Percentiles rank a stretch among this genome's conserved stretches.
These are phyloP conservation scores for Morone chrysops DNA, from an alignment of 2,113 vertebrate genomes.

Conservation along the genomic window DNA sequence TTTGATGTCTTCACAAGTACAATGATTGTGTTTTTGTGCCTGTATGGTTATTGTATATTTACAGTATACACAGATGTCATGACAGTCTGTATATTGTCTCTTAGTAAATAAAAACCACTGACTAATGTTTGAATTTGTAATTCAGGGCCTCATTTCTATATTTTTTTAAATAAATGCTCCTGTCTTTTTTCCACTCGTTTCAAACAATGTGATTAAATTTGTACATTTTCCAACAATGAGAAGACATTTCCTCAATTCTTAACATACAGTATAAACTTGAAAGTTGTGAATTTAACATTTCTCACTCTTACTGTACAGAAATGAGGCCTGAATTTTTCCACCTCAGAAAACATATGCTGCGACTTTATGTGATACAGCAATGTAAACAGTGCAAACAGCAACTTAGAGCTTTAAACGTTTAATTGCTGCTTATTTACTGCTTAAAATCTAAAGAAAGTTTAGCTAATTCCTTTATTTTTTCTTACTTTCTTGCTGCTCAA, in stretches of 20 bases:
- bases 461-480: not conserved
- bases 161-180: not conserved
- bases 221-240: not conserved
- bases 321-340: conserved; percentile 12
- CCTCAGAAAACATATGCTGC: conserved; percentile 44
- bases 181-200: not conserved
- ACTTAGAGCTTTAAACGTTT: not conserved
- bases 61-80: conserved; percentile 42
- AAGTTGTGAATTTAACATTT: not conserved
- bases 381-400: not conserved
- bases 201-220: not conserved
- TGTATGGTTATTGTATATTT: conserved; percentile 59
- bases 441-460: not conserved
- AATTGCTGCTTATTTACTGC: not conserved
- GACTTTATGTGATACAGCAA: conserved; percentile 7
- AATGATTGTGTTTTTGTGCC: conserved; percentile 60
- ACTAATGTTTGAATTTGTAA: conserved; percentile 57
- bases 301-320: conserved; percentile 1
- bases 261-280: not conserved
- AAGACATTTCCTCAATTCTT: not conserved
- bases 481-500: not conserved
- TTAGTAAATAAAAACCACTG: conserved; percentile 71
- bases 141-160: conserved; percentile 36
- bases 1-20: conserved; percentile 49
- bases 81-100: conserved; percentile 54